Base-by-base conservation (phyloP, 2,888 invertebrate species). In the Psococerastis gibbosa region DNA sequence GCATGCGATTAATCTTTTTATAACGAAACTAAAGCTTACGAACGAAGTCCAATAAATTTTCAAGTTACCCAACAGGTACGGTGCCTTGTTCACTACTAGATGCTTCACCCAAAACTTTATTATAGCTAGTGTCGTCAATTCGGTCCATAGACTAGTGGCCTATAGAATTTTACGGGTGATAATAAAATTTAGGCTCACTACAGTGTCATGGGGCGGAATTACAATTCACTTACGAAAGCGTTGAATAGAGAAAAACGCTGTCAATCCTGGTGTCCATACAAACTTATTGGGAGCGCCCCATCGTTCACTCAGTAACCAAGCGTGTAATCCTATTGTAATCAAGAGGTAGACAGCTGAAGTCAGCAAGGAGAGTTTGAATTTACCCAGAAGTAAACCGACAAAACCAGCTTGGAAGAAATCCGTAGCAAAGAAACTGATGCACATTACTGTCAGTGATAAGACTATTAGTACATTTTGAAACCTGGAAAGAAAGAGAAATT, bases 391-490 rank as follows among this genome's bases (percentile, higher is more conserved):
- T 5, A 38, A 3, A 18, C 22, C 38, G 3, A 38, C 38, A 13
- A 38, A 20, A 6, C 38, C 38, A 3, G 38, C 38, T 38, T 38
- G 38, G 20, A 38, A 38, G 4, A 38, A 16, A 20, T 38, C 17
- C 5, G 38, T 38, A 4, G 38, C 17, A 20, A 38, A 38, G 22
- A 38, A 38, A 22, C 38, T 38, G 5, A 38, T 38, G 20, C 17
- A 38, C 6, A 22, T 18, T 18, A 38, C 38, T 38, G 38, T 38
- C 22, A 38, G n/a, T 16, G 38, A 38, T 13, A 38, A 20, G 8
- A 38, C 20, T 16, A 38, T 38, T 3, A 38, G 20, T 3, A 38
- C 38, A 38, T 38, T 22, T 38, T 38, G 38, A 20, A 38, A 38
- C 22, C 38, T 38, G 22, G n/a, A 38, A 38, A 16, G 5, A 20